Percentiles rank a stretch among this genome's conserved stretches.
Conservation (phyloP, 2,113 vertebrate species). For the Lipotes vexillifer region DNA sequence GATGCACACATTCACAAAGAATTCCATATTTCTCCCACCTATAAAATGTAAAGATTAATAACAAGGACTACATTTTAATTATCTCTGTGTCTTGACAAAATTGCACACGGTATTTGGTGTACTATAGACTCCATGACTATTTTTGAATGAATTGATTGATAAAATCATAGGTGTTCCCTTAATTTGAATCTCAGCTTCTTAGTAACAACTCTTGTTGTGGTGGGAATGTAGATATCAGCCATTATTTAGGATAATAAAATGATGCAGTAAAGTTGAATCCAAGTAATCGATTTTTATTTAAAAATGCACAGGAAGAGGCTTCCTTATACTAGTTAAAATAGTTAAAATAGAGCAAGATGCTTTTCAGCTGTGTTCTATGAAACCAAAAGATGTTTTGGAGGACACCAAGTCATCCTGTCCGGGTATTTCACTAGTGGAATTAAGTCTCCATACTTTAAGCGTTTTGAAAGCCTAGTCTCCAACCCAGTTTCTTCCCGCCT, state of each 20-base stretch:
- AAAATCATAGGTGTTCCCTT: background rate
- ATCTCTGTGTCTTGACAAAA: background rate
- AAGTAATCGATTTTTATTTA: background rate
- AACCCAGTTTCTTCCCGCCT: background rate
- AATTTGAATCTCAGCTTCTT: background rate
- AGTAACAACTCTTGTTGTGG: background rate
- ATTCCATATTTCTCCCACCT: background rate
- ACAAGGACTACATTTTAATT: background rate
- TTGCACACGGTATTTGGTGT: background rate
- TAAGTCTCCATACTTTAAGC: background rate
- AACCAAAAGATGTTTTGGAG: background rate
- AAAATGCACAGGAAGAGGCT: background rate
- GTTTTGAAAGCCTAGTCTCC: background rate
- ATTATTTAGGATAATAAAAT: background rate
- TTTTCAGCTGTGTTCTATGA: background rate
- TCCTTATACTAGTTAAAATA: rapidly evolving
- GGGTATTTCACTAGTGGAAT: background rate
- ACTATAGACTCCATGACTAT: rapidly evolving
- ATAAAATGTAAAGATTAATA: background rate
- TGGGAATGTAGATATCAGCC: background rate
- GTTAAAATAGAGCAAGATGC: background rate
- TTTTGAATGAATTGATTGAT: background rate
- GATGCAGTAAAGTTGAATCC: background rate
- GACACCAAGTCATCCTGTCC: background rate
- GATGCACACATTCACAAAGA: background rate